Evolutionary conservation across 2,888 invertebrate genomes (phyloP).

Genomic region (Eupithecia subfuscata): DNA sequence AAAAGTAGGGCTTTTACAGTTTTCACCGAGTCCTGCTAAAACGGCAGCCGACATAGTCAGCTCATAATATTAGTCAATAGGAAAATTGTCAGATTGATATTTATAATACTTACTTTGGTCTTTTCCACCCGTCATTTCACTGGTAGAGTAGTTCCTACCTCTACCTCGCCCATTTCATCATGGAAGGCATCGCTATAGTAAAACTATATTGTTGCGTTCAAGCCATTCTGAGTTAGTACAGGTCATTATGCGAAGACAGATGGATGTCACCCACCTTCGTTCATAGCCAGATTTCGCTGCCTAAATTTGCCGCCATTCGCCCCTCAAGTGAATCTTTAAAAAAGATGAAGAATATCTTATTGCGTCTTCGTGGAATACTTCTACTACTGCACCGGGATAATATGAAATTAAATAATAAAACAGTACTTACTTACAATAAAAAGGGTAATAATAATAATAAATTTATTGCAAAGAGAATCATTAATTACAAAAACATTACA

Average conservation of each 20-base stretch:
- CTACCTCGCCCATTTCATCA: background rate
- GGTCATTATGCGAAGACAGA: no score
- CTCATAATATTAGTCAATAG: background rate
- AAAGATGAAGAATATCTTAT: background rate
- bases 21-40: slow-evolving; percentile 22
- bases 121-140: background rate
- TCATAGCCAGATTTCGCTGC: background rate
- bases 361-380: background rate
- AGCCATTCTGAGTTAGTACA: no score
- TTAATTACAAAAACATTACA: no score
- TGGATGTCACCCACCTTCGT: background rate
- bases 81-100: background rate
- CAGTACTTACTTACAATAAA: no score
- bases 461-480: no score
- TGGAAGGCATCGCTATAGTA: background rate
- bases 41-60: background rate
- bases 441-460: no score
- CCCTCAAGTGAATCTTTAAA: background rate
- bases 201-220: background rate
- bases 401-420: no score
- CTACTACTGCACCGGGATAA: background rate
- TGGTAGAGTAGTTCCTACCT: background rate
- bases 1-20: slow-evolving; percentile 28
- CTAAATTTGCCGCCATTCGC: no score
- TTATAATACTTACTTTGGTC: background rate